Percentiles rank a stretch among this genome's conserved stretches.
phyloP scores from a whole-genome alignment of 2,113 vertebrate genomes.

The Mustela nigripes region DNA sequence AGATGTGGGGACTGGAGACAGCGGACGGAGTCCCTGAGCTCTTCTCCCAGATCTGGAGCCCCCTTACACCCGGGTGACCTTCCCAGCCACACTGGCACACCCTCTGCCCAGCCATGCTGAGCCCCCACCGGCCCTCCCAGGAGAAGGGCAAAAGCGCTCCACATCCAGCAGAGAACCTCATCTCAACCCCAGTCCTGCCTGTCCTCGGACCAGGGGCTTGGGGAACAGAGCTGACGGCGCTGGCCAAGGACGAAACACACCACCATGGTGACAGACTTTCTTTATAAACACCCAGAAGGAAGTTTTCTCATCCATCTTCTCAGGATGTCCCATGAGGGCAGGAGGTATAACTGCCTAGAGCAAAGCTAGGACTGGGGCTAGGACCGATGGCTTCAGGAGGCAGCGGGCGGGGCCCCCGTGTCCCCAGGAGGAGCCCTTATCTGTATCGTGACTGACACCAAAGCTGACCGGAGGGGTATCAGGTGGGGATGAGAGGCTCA shows the following conservation, averaged over 20 bases:
- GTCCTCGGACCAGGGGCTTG: neutral
- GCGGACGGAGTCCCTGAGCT: neutral
- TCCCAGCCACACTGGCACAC: neutral
- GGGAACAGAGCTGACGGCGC: fast-evolving
- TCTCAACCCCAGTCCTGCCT: neutral
- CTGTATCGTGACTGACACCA: neutral
- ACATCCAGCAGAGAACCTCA: neutral
- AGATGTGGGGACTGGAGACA: neutral
- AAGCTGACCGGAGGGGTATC: neutral
- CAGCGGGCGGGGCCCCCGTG: neutral
- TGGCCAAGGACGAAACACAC: neutral
- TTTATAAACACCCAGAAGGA: slow-evolving; percentile 32
- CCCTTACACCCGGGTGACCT: neutral
- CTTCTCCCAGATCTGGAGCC: neutral
- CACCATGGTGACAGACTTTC: slow-evolving; percentile 27
- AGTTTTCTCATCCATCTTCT: neutral
- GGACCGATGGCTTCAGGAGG: fast-evolving
- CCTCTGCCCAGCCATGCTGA: neutral
- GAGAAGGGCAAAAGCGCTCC: neutral
- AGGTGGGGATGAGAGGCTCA: slow-evolving; percentile 71
- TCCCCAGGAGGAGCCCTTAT: neutral
- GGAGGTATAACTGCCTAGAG: neutral
- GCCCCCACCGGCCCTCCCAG: neutral
- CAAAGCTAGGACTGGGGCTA: neutral
- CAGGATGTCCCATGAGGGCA: neutral